Conservation (phyloP, 1,140 invertebrate genomes). For the Rhagoletis pomonella region DNA sequence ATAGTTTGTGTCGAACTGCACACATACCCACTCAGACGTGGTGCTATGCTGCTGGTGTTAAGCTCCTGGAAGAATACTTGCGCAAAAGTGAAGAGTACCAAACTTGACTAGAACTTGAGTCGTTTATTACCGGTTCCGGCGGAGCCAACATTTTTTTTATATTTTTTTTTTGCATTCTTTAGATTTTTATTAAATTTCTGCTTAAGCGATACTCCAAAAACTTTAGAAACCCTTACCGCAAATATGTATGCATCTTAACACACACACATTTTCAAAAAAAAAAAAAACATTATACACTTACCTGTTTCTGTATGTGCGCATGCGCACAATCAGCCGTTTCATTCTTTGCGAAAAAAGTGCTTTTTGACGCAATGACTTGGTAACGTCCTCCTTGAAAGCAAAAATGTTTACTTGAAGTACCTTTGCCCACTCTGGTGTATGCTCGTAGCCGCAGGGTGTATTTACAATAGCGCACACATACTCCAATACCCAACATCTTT, state of each 20-base stretch:
- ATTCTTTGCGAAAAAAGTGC: slow-evolving; percentile 20
- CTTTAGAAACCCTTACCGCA: background rate
- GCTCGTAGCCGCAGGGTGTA: slow-evolving; percentile 24
- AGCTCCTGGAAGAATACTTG: slow-evolving; percentile 2
- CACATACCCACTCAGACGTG: background rate
- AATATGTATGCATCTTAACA: background rate
- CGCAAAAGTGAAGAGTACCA: slow-evolving; percentile 1
- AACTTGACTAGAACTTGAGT: slow-evolving; percentile 50
- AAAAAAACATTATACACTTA: background rate
- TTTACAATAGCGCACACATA: slow-evolving; percentile 4
- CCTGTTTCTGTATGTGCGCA: background rate
- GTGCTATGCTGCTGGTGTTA: slow-evolving; percentile 23
- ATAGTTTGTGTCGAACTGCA: background rate
- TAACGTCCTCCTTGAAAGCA: slow-evolving; percentile 61
- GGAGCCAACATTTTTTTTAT: background rate
- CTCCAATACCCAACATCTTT: background rate
- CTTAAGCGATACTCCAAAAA: background rate
- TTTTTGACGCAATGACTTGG: slow-evolving; percentile 69
- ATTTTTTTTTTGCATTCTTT: background rate
- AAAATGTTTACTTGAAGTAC: slow-evolving; percentile 13
- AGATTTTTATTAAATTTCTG: background rate
- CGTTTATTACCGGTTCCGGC: slow-evolving; percentile 37
- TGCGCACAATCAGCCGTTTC: slow-evolving; percentile 12
- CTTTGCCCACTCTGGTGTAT: slow-evolving; percentile 3
- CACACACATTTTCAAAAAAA: background rate